Evolutionary conservation across 92 coral and sea anemone species (phyloP).

Genomic region (Pocillopora grandis): DNA sequence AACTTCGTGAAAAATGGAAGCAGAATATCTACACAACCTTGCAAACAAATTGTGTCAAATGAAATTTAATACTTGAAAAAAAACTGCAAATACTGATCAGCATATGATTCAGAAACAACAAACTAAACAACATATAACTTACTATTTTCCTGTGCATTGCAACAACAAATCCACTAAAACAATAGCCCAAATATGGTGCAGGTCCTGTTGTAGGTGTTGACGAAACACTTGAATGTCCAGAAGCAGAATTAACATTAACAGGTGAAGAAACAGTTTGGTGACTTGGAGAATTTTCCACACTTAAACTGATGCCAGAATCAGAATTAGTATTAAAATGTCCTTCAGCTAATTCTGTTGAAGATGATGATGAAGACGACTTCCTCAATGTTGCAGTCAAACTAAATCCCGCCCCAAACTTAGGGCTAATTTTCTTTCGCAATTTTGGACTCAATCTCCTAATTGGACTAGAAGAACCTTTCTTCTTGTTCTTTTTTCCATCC

Average conservation of each 20-base stretch:
- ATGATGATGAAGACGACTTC: conserved; percentile 74
- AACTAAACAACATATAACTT: neutral
- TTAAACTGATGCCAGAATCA: conserved; percentile 81
- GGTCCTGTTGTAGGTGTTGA: conserved; percentile 72
- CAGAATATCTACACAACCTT: too few relatives aligned
- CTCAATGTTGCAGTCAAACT: conserved; percentile 50
- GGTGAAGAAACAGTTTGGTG: conserved; percentile 52
- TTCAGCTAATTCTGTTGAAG: conserved; percentile 76
- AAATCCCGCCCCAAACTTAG: conserved; percentile 61
- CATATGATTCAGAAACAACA: neutral
- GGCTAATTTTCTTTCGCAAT: conserved; percentile 51
- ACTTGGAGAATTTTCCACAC: conserved; percentile 57
- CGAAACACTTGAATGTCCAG: conserved; percentile 68
- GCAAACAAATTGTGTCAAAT: too few relatives aligned
- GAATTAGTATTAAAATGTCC: conserved; percentile 61
- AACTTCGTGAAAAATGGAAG: too few relatives aligned
- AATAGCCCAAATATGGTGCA: conserved; percentile 63
- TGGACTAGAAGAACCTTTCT: conserved; percentile 56
- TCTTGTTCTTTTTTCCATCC: conserved; percentile 59
- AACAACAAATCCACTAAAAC: conserved; percentile 85
- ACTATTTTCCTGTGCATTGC: conserved; percentile 96
- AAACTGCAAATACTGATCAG: neutral
- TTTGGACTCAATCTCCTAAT: conserved; percentile 64
- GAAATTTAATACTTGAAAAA: too few relatives aligned
- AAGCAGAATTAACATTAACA: conserved; percentile 37